Evolutionary conservation across 2,797 vertebrate genomes (phyloP).

Genomic region (Spinus pinus): DNA sequence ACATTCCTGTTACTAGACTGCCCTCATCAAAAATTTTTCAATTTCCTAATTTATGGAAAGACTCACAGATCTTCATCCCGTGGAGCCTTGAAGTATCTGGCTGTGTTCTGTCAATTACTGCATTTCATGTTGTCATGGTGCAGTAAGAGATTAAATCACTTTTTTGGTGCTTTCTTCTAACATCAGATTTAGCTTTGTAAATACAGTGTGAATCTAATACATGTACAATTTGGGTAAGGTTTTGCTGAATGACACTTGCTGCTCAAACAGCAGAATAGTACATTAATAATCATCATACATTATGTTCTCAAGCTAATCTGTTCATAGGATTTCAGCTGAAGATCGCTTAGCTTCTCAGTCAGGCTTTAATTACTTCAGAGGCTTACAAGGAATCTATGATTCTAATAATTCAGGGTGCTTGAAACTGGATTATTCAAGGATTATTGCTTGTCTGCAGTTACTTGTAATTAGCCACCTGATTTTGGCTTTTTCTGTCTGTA

Average conservation of each 20-base stretch:
- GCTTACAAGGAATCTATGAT: slow-evolving; percentile 49
- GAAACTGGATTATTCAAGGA: slow-evolving; percentile 41
- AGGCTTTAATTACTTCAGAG: slow-evolving; percentile 49
- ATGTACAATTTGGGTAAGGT: background rate
- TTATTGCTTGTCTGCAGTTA: slow-evolving; percentile 36
- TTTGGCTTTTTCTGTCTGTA: background rate
- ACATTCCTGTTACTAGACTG: background rate
- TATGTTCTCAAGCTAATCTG: slow-evolving; percentile 27
- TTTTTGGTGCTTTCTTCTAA: background rate
- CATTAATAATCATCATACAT: slow-evolving; percentile 15
- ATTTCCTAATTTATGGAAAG: background rate
- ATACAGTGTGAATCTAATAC: background rate
- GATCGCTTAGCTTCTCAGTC: slow-evolving; percentile 14
- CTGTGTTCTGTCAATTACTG: background rate
- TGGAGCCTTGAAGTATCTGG: background rate
- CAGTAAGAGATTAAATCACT: background rate
- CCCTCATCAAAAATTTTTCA: background rate
- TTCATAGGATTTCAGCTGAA: slow-evolving; percentile 39
- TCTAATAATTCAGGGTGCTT: slow-evolving; percentile 36
- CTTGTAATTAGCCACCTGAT: slow-evolving; percentile 27
- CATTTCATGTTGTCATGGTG: background rate
- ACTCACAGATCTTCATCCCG: background rate
- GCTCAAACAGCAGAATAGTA: slow-evolving; percentile 1
- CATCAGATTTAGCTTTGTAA: background rate
- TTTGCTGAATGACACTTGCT: background rate